Evolutionary conservation across 2,888 invertebrate species (phyloP), one percentile per base, ranked within the genome.

Genomic region (Cacoxenus indagator): DNA sequence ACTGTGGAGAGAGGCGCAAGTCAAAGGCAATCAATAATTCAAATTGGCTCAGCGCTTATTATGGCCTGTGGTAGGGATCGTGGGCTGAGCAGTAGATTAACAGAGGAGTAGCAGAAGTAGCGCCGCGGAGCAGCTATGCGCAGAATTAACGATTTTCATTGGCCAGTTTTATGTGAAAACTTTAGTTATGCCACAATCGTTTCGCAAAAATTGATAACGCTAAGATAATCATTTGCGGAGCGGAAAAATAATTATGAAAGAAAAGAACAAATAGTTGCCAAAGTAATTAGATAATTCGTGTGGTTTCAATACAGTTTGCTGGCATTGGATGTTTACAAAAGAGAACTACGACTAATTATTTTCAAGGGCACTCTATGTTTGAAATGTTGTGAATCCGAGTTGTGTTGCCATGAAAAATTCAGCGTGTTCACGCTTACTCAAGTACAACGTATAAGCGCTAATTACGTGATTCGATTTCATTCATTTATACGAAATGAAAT

Each of bases 11-110:
- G 26, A 37, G 1, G 48, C 17, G 9, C 45, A 67, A 67, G 67
- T 67, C 67, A 67, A 67, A 62, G 62, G 62, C 80, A 81, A 80
- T 80, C 80, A 80, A 80, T 80, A 81, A 80, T 80, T 80, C 80
- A 80, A 81, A 81, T 80, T 81, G 76, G 75, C 71, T 75, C 73
- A 77, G 72, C 70, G 72, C 71, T 76, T 71, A 17, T 59, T 37
- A 31, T 59, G 22, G 29, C 19, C 31, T 14, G 24, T 31, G 59
- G 11, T 11, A 29, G 24, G 55, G 9, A 37, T 37, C 9, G 5
- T 4, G 5, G 9, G 14, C 9, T 11, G 5, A 5, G 37, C 2
- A 14, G 14, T 8, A 37, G 37, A 11, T 8, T 37, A 14, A 2
- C 5, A 37, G 14, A 37, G 37, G 14, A 14, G 14, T 11, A 37